Base-by-base conservation (phyloP, 2,113 vertebrate genomes). In the Macquaria ambigua region DNA sequence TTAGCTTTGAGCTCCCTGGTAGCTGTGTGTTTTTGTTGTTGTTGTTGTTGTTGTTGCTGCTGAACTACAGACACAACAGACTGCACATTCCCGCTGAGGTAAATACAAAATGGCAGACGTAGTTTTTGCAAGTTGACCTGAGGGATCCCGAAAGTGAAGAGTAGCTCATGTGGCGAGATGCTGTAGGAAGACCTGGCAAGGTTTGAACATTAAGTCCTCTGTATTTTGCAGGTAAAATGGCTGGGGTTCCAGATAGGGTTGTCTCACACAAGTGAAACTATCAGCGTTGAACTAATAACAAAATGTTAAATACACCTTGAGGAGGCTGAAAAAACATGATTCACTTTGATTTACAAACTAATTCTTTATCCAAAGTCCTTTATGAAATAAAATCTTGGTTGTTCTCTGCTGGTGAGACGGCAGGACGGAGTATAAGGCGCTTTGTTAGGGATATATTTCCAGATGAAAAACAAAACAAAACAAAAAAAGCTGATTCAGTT, bases 101-200 rank as follows among this genome's bases (percentile, higher is more conserved):
- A 87, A 93, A 79, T 86, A 85, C 85, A 87, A 77, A 90, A 92
- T 84, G 88, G 90, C 90, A 87, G 89, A 90, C 34, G 21, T 58
- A 64, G 75, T 81, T 91, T 89, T 89, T 93, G 83, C 91, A 95
- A 92, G 91, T 92, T 88, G 92, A 93, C 96, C 96, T 95, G 97
- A 97, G 97, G 96, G 97, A 96, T 96, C 73, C 90, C 93, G 85
- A 94, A 84, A 92, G 87, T 86, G 46, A 68, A 93, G 92, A 94
- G 94, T 94, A 81, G 95, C 95, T 91, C 88, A 82, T 95, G 93
- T 94, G 92, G 94, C 88, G 83, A 93, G 74, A 79, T 81, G 34
- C 46, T 59, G 81, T 74, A 93, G 95, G 95, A 97, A 97, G 96
- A 96, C 95, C 92, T 87, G 83, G 84, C 72, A 75, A 67, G 53